phyloP scores from a whole-genome alignment of 2,888 invertebrate genomes.

The Lucinisca nassula region DNA sequence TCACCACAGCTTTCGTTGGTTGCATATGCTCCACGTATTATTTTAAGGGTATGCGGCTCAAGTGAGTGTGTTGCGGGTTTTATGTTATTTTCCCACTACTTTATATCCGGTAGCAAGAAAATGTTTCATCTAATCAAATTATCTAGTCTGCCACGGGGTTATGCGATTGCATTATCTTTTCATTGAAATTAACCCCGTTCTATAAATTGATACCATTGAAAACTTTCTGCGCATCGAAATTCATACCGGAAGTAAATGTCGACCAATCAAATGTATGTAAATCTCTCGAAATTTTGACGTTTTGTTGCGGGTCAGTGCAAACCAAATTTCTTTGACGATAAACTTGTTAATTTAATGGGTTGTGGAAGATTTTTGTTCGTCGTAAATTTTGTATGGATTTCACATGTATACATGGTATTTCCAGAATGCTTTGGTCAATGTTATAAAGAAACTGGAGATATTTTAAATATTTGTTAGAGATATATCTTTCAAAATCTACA shows the following conservation, averaged over 20 bases:
- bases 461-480: too few relatives aligned
- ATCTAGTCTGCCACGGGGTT: constrained; percentile 59
- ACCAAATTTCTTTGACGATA: constrained; percentile 62
- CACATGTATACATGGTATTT: not conserved
- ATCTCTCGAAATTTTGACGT: constrained; percentile 53
- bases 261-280: constrained; percentile 57
- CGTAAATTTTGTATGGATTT: constrained; percentile 23
- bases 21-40: too few relatives aligned
- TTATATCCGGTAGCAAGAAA: constrained; percentile 40
- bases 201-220: constrained; percentile 2
- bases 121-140: constrained; percentile 57
- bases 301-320: constrained; percentile 55
- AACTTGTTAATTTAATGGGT: constrained; percentile 63
- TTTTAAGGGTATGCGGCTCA: too few relatives aligned
- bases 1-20: too few relatives aligned
- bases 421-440: constrained; percentile 1
- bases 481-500: too few relatives aligned
- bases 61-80: not conserved
- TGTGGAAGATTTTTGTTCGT: constrained; percentile 62
- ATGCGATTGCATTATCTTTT: constrained; percentile 48
- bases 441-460: too few relatives aligned
- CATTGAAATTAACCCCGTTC: constrained; percentile 27
- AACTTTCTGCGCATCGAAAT: constrained; percentile 11
- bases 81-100: constrained; percentile 18
- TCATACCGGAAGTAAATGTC: constrained; percentile 42